A percentile compares a stretch with the other conserved stretches of the same genome.
Evolutionary conservation across 53 echinoderm and acorn worm genomes (phyloP).

Genomic region (Actinopyga echinites): DNA sequence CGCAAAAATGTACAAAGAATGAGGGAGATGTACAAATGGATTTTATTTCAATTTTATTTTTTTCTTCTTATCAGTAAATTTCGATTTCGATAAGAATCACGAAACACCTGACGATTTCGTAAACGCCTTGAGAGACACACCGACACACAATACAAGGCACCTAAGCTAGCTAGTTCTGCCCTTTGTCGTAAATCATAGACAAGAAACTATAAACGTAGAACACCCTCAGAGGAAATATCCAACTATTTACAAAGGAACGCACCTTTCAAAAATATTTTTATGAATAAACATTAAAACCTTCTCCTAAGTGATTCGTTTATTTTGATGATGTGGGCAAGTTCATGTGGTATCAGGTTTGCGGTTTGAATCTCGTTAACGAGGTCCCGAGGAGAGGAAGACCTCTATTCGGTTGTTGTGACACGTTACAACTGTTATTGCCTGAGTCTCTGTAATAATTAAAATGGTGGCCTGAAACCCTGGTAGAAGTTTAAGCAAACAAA

Average conservation of each 20-base stretch:
- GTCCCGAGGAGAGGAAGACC: not conserved
- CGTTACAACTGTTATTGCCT: constrained; percentile 1
- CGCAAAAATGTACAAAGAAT: too few species aligned
- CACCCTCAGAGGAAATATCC: too few species aligned
- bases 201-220: too few species aligned
- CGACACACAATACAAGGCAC: too few species aligned
- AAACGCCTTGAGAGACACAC: too few species aligned
- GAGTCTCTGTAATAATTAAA: constrained; percentile 10
- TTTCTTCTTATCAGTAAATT: too few species aligned
- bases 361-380: constrained; percentile 33
- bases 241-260: not conserved
- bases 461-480: constrained; percentile 16
- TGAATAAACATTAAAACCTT: constrained; percentile 42
- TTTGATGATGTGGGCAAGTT: constrained; percentile 41
- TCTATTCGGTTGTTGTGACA: constrained; percentile 15
- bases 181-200: too few species aligned
- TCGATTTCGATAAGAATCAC: too few species aligned
- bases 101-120: too few species aligned
- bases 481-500: constrained; percentile 42
- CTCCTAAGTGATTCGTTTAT: constrained; percentile 43
- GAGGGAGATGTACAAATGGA: too few species aligned
- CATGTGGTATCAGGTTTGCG: not conserved
- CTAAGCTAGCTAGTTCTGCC: too few species aligned
- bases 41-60: too few species aligned
- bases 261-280: constrained; percentile 44